Conservation (phyloP, 1,140 invertebrate genomes). For the Atta colombica region DNA sequence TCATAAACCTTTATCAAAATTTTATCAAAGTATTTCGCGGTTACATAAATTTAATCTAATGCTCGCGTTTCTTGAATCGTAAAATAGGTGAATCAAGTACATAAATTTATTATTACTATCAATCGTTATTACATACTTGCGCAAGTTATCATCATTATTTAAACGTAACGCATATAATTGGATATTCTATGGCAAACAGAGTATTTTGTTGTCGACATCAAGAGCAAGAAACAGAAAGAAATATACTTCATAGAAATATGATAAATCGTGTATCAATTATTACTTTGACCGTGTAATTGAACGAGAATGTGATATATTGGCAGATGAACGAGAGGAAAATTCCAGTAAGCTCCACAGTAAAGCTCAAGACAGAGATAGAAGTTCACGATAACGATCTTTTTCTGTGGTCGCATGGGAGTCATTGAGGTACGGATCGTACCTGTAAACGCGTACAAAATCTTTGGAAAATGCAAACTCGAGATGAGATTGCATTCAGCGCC, state of each 20-base stretch:
- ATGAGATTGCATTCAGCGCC: conserved; percentile 19
- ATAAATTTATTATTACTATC: conserved; percentile 63
- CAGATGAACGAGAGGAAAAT: neutral
- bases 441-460: conserved; percentile 60
- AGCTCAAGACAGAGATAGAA: conserved; percentile 56
- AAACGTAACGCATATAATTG: neutral
- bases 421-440: conserved; percentile 44
- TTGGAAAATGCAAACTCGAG: conserved; percentile 35
- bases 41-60: conserved; percentile 67
- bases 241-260: conserved; percentile 30
- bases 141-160: conserved; percentile 65
- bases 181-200: neutral
- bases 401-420: conserved; percentile 69
- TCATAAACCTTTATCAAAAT: conserved; percentile 45
- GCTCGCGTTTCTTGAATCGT: conserved; percentile 60
- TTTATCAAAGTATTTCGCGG: conserved; percentile 54
- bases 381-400: conserved; percentile 72
- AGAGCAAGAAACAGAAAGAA: conserved; percentile 45
- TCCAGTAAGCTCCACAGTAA: neutral
- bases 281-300: conserved; percentile 70
- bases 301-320: conserved; percentile 50
- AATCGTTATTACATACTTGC: neutral
- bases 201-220: conserved; percentile 13
- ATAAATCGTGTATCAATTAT: conserved; percentile 72
- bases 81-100: conserved; percentile 64